phyloP scores from a whole-genome alignment of 2,113 vertebrate species.

The Sapajus apella region DNA sequence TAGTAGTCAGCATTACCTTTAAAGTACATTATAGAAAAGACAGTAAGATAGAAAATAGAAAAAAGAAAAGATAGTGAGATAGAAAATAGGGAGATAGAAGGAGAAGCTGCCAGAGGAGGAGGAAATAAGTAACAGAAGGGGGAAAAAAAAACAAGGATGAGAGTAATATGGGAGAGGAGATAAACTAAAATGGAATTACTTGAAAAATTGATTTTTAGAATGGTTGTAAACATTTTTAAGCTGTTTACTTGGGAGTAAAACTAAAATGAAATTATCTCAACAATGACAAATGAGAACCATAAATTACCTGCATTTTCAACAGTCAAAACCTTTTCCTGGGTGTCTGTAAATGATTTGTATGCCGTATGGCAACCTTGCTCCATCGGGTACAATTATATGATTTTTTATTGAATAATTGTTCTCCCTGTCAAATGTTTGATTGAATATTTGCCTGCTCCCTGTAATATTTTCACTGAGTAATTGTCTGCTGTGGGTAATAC shows the following conservation, averaged over 20 bases:
- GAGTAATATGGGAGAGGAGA: not conserved
- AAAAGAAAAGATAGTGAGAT: too few relatives aligned
- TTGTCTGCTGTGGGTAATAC: constrained; percentile 84
- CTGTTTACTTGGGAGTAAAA: constrained; percentile 75
- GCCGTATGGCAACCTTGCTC: constrained; percentile 77
- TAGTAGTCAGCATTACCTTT: constrained; percentile 1
- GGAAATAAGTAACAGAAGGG: not conserved
- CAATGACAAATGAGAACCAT: constrained; percentile 74
- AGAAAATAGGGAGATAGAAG: not conserved
- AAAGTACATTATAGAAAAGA: not conserved
- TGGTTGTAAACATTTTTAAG: constrained; percentile 51
- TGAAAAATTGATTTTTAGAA: constrained; percentile 60
- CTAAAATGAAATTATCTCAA: constrained; percentile 74
- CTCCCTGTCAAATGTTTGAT: constrained; percentile 85
- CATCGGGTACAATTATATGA: constrained; percentile 85
- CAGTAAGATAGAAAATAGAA: not conserved
- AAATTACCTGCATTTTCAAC: constrained; percentile 78
- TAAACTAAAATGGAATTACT: constrained; percentile 35
- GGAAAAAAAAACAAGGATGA: not conserved
- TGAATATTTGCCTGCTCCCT: constrained; percentile 82
- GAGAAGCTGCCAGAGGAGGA: not conserved
- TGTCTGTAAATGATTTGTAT: constrained; percentile 81
- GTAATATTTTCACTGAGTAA: constrained; percentile 86
- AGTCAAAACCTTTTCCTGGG: constrained; percentile 65
- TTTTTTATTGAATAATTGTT: constrained; percentile 87